phyloP scores from a whole-genome alignment of 1,140 invertebrate species.

The Drosophila ironensis region DNA sequence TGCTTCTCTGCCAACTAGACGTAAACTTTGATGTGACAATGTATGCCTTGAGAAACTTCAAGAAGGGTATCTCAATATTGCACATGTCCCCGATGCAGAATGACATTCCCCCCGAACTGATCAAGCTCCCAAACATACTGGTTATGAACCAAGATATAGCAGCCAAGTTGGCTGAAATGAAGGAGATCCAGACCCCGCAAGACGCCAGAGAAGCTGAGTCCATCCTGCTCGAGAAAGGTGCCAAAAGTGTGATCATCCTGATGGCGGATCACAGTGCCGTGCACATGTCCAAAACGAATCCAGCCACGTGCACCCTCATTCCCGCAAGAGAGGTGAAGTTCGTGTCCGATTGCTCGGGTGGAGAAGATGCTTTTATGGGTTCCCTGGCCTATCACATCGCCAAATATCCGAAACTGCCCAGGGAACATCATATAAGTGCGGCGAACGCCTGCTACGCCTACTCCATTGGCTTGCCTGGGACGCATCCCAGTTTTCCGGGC shows the following conservation, averaged over 20 bases:
- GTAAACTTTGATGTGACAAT: constrained; percentile 88
- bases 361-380: constrained; percentile 96
- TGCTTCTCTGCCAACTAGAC: constrained; percentile 93
- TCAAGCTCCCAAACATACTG: constrained; percentile 89
- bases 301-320: constrained; percentile 83
- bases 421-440: constrained; percentile 87
- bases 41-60: constrained; percentile 89
- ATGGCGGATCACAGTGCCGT: constrained; percentile 89
- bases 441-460: constrained; percentile 89
- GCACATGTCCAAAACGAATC: constrained; percentile 83
- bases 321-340: constrained; percentile 84
- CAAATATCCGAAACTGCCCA: constrained; percentile 83
- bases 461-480: constrained; percentile 90
- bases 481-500: constrained; percentile 85
- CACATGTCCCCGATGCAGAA: constrained; percentile 91
- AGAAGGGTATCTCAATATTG: constrained; percentile 88
- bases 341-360: constrained; percentile 93
- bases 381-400: constrained; percentile 90
- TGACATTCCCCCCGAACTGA: constrained; percentile 85
- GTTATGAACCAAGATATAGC: constrained; percentile 96
- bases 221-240: constrained; percentile 86
- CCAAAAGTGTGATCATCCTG: constrained; percentile 91
- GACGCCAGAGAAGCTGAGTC: constrained; percentile 85
- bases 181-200: constrained; percentile 61
- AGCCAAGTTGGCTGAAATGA: constrained; percentile 86